Conservation (phyloP, 2,888 invertebrate genomes). For the Cyrtodaria siliqua region DNA sequence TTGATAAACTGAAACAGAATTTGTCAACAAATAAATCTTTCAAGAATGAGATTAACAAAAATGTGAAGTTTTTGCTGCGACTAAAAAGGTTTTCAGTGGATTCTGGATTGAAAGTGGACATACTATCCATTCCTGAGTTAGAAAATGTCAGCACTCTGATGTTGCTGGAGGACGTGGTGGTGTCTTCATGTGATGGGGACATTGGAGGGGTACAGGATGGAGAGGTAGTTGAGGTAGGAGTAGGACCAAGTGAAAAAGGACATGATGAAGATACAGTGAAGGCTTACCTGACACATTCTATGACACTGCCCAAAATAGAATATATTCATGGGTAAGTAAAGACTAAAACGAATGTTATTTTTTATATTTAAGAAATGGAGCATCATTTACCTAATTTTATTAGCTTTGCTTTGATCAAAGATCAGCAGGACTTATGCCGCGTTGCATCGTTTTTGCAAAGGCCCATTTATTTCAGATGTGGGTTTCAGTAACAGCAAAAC, state of each 20-base stretch:
- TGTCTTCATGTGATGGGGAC: slow-evolving; percentile 41
- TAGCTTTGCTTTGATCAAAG: no score
- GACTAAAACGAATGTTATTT: no score
- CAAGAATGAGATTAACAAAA: background rate
- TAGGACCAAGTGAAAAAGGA: background rate
- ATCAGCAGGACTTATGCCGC: no score
- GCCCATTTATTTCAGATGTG: no score
- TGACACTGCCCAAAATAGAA: slow-evolving; percentile 25
- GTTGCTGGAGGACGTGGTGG: slow-evolving; percentile 53
- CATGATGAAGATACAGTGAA: slow-evolving; percentile 14
- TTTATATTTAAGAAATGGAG: no score
- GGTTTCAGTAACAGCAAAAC: no score
- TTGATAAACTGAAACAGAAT: slow-evolving; percentile 11
- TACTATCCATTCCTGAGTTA: slow-evolving; percentile 41
- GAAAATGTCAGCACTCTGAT: slow-evolving; percentile 43
- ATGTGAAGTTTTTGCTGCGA: background rate
- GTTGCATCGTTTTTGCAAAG: no score
- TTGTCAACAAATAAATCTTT: background rate
- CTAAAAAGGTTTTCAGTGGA: background rate
- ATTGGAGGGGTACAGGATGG: slow-evolving; percentile 46
- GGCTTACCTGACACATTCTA: slow-evolving; percentile 45
- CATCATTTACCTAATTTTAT: no score
- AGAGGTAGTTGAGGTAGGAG: slow-evolving; percentile 39
- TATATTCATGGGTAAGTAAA: slow-evolving; percentile 62
- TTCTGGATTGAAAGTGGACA: slow-evolving; percentile 31